phyloP scores from a whole-genome alignment of 2,888 invertebrate genomes.

The Smittia sp. region DNA sequence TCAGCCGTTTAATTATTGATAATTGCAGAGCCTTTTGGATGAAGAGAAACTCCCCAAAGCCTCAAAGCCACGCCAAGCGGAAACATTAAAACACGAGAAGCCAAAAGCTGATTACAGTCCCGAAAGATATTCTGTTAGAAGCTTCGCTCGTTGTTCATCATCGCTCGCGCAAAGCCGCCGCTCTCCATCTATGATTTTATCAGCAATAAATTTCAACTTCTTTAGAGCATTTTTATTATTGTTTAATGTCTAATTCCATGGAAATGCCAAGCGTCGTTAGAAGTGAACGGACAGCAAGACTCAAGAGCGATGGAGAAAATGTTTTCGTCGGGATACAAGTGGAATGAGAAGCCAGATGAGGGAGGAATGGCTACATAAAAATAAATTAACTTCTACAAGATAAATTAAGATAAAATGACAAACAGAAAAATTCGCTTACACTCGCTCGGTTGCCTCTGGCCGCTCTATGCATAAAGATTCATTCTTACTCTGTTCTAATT shows the following conservation, averaged over 20 bases:
- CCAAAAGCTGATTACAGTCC: too few relatives aligned
- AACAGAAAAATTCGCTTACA: constrained; percentile 32
- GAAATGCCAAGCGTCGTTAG: not conserved
- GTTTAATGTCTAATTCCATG: constrained; percentile 12
- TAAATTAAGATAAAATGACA: constrained; percentile 34
- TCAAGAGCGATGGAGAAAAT: not conserved
- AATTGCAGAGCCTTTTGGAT: too few relatives aligned
- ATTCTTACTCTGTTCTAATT: not conserved
- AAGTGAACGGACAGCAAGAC: not conserved
- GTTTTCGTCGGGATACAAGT: not conserved
- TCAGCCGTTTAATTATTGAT: too few relatives aligned
- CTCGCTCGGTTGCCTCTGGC: not conserved
- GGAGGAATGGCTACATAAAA: constrained; percentile 24
- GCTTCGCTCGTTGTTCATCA: not conserved
- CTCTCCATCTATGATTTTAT: constrained; percentile 10
- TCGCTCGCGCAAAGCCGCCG: not conserved
- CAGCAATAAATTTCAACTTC: constrained; percentile 20
- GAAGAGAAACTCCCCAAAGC: too few relatives aligned
- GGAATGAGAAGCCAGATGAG: constrained; percentile 12
- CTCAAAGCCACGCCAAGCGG: too few relatives aligned
- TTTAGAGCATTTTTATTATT: not conserved
- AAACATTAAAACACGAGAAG: too few relatives aligned
- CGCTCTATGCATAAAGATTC: not conserved
- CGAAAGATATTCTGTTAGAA: too few relatives aligned
- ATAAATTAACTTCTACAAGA: constrained; percentile 36